A percentile compares a stretch with the other conserved stretches of the same genome.
Evolutionary conservation across 2,113 vertebrate species (phyloP).

Genomic region (Catharus bicknelli): DNA sequence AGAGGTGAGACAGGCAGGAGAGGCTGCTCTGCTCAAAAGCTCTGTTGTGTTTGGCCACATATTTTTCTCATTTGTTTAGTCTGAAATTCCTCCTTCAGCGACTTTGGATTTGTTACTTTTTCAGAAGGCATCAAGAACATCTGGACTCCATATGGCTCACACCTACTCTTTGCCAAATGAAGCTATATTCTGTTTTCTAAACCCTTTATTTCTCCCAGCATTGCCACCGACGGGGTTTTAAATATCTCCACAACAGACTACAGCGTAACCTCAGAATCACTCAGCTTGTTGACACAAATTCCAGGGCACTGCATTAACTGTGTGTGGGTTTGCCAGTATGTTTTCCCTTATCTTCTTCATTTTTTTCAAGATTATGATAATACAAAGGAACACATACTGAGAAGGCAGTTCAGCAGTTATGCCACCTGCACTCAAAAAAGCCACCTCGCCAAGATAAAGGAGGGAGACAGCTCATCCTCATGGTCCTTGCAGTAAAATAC

Average conservation of each 20-base stretch:
- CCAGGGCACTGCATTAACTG: neutral
- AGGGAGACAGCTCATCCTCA: neutral
- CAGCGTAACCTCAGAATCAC: neutral
- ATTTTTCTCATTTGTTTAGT: conserved; percentile 72
- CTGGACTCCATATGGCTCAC: conserved; percentile 70
- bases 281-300: conserved; percentile 16
- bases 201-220: neutral
- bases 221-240: neutral
- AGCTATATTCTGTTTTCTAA: conserved; percentile 24
- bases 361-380: neutral
- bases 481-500: neutral
- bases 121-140: conserved; percentile 55
- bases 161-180: conserved; percentile 10
- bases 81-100: conserved; percentile 62
- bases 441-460: neutral
- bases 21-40: conserved; percentile 36
- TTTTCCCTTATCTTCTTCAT: neutral
- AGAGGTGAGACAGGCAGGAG: neutral
- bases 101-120: conserved; percentile 51
- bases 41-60: conserved; percentile 41
- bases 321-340: neutral
- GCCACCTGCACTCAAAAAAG: neutral
- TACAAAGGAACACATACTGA: neutral
- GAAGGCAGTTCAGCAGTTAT: neutral
- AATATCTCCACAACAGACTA: neutral